Evolutionary conservation across 2,113 vertebrate species (phyloP).

Genomic region (Leucoraja erinaceus): DNA sequence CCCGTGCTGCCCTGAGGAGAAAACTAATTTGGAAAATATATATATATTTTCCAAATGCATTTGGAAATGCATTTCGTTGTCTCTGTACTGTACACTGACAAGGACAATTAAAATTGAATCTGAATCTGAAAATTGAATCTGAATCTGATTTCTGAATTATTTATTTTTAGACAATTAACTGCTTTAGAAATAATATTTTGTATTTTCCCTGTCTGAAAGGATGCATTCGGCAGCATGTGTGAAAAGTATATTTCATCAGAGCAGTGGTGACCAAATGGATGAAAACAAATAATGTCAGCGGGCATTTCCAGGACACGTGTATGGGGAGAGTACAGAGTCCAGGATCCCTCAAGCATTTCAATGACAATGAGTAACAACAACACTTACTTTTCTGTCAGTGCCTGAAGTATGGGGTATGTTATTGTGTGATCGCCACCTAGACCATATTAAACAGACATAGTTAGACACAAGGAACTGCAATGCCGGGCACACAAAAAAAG

Average conservation of each 20-base stretch:
- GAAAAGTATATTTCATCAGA: background rate
- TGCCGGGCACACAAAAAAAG: no score
- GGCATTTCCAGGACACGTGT: background rate
- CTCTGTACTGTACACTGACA: no score
- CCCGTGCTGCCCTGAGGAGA: background rate
- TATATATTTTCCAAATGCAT: no score
- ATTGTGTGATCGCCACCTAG: constrained; percentile 91
- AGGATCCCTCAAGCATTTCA: background rate
- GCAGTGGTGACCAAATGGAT: background rate
- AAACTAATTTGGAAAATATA: background rate
- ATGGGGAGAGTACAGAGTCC: background rate
- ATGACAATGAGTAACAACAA: background rate
- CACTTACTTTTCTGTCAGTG: constrained; percentile 74
- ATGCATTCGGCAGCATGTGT: no score
- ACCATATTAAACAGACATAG: constrained; percentile 11
- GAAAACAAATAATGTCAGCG: background rate
- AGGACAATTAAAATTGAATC: no score
- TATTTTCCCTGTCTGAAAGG: background rate
- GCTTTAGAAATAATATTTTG: background rate
- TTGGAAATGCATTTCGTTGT: no score
- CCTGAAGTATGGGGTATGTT: constrained; percentile 86
- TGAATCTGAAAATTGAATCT: no score
- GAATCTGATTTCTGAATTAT: background rate
- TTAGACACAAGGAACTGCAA: background rate
- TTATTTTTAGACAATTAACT: background rate